These are phyloP conservation scores for Silvanus unidentatus DNA, from an alignment of 2,888 invertebrate genomes.

Conservation along the genomic window DNA sequence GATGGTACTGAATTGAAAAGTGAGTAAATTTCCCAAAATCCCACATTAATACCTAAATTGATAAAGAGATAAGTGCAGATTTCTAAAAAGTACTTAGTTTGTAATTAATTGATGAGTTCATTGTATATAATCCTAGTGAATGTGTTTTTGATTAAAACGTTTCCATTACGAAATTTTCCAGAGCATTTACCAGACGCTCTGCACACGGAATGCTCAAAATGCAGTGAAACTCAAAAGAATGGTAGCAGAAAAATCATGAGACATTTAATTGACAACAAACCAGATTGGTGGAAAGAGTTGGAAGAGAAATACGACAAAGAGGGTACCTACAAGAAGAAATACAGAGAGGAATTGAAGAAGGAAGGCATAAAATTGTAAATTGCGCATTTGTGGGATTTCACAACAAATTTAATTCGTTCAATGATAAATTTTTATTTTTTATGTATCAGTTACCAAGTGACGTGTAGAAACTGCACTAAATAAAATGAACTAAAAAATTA, in stretches of 20 bases:
- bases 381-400: background rate
- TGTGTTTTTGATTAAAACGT: too few species aligned
- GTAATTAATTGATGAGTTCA: too few species aligned
- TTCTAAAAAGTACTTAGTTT: too few species aligned
- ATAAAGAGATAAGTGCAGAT: too few species aligned
- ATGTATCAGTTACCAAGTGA: too few species aligned
- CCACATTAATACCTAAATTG: too few species aligned
- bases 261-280: conserved; percentile 60
- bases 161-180: background rate
- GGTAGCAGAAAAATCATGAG: conserved; percentile 61
- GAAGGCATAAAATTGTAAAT: conserved; percentile 20
- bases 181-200: conserved; percentile 64
- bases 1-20: conserved; percentile 59
- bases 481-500: too few species aligned
- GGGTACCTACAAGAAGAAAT: conserved; percentile 59
- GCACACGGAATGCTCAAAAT: conserved; percentile 60
- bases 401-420: too few species aligned
- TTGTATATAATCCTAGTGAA: too few species aligned
- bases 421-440: too few species aligned
- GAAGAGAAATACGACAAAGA: conserved; percentile 64
- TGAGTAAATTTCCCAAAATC: conserved; percentile 32
- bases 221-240: conserved; percentile 58
- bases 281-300: conserved; percentile 58
- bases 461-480: too few species aligned
- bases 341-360: conserved; percentile 48